Conservation (phyloP, 2,888 invertebrate genomes). For the Drosophila fungiperda region DNA sequence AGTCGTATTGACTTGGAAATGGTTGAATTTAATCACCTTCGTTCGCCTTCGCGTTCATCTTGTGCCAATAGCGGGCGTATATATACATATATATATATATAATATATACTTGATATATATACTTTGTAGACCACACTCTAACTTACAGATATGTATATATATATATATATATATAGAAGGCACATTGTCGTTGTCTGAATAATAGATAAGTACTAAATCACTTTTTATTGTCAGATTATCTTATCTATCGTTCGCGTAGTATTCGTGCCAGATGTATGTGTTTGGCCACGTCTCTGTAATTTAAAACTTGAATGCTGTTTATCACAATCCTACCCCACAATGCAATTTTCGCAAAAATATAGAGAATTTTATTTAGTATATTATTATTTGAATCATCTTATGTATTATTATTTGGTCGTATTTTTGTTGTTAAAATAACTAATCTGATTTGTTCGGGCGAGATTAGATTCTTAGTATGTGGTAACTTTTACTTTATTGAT, state of each 20-base stretch:
- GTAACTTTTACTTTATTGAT: background rate
- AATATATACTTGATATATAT: slow-evolving; percentile 2
- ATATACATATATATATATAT: slow-evolving; percentile 12
- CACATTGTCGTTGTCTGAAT: slow-evolving; percentile 12
- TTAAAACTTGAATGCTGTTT: slow-evolving; percentile 40
- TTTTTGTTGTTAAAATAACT: background rate
- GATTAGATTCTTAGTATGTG: background rate
- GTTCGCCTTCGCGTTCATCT: slow-evolving; percentile 35
- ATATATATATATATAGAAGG: slow-evolving; percentile 1
- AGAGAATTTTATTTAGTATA: background rate
- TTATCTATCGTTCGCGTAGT: slow-evolving; percentile 17
- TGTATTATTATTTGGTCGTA: background rate
- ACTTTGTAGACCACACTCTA: background rate
- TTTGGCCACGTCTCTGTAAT: slow-evolving; percentile 22
- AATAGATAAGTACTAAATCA: slow-evolving; percentile 43
- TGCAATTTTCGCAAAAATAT: slow-evolving; percentile 6
- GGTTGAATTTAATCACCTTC: slow-evolving; percentile 48
- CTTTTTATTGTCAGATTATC: slow-evolving; percentile 44
- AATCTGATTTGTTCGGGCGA: background rate
- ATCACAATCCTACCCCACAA: background rate
- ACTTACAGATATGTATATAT: background rate
- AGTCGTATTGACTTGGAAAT: slow-evolving; percentile 30
- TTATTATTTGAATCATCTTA: background rate
- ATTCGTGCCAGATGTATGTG: slow-evolving; percentile 15
- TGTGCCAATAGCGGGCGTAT: slow-evolving; percentile 33